Percentiles rank a stretch among this genome's conserved stretches.
Conservation (phyloP, 2,888 invertebrate genomes). For the Choristoneura rosaceana region DNA sequence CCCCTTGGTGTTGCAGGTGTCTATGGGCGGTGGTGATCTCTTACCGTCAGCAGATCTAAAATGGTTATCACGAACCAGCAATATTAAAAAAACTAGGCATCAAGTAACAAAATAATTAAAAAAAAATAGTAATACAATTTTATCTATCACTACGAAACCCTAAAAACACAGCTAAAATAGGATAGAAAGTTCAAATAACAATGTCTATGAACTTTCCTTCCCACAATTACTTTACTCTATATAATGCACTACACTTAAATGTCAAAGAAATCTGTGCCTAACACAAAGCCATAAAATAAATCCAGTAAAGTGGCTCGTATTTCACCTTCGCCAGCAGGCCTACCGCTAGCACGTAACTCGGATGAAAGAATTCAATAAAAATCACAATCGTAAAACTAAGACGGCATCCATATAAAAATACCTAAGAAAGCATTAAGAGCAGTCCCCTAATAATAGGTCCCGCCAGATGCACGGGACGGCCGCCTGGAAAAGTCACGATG, state of each 20-base stretch:
- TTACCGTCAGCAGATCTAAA: too few relatives aligned
- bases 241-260: constrained; percentile 48
- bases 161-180: background rate
- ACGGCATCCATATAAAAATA: constrained; percentile 82
- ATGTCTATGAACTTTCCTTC: background rate
- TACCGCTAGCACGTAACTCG: constrained; percentile 64
- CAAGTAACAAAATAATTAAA: too few relatives aligned
- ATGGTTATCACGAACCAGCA: too few relatives aligned
- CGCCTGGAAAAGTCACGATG: constrained; percentile 83
- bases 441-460: constrained; percentile 83
- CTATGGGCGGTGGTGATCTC: too few relatives aligned
- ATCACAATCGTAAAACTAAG: constrained; percentile 84
- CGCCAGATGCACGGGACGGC: constrained; percentile 85
- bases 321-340: constrained; percentile 77
- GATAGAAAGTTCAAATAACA: too few relatives aligned
- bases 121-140: too few relatives aligned
- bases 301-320: constrained; percentile 79
- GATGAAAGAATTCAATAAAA: constrained; percentile 80
- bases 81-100: too few relatives aligned
- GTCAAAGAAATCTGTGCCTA: constrained; percentile 36
- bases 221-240: constrained; percentile 56
- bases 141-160: too few relatives aligned
- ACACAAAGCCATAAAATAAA: constrained; percentile 76
- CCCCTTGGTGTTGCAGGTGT: too few relatives aligned
- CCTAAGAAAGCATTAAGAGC: constrained; percentile 83